phyloP scores from a whole-genome alignment of 2,797 vertebrate genomes.

The Nannoperca obscura region DNA sequence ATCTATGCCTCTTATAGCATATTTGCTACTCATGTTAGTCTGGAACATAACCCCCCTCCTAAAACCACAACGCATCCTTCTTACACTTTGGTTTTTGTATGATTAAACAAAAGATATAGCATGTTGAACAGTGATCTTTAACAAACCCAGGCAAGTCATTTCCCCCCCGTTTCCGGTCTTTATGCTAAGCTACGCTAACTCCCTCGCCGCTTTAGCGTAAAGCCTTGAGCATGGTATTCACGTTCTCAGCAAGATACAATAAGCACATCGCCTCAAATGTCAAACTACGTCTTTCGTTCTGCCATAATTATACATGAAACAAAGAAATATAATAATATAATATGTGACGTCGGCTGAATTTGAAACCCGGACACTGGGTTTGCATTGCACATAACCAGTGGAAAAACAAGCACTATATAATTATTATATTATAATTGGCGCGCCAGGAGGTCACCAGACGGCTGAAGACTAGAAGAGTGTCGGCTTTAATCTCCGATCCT shows the following conservation, averaged over 20 bases:
- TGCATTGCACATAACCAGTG: neutral
- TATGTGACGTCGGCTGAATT: neutral
- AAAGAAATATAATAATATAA: neutral
- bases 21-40: neutral
- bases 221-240: neutral
- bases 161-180: neutral
- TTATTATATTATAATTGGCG: no score
- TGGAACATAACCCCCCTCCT: neutral
- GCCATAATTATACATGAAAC: neutral
- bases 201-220: neutral
- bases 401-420: neutral
- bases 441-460: conserved; percentile 7
- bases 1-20: neutral
- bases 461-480: conserved; percentile 1
- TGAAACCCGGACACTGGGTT: conserved; percentile 6
- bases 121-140: neutral
- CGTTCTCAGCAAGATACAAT: neutral
- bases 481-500: conserved; percentile 15
- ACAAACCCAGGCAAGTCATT: neutral
- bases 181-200: neutral
- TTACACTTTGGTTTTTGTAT: neutral
- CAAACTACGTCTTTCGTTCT: neutral
- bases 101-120: neutral
- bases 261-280: neutral
- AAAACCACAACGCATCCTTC: neutral